These are phyloP conservation scores for Physeter macrocephalus DNA, from an alignment of 2,113 vertebrate species.

Conservation along the genomic window DNA sequence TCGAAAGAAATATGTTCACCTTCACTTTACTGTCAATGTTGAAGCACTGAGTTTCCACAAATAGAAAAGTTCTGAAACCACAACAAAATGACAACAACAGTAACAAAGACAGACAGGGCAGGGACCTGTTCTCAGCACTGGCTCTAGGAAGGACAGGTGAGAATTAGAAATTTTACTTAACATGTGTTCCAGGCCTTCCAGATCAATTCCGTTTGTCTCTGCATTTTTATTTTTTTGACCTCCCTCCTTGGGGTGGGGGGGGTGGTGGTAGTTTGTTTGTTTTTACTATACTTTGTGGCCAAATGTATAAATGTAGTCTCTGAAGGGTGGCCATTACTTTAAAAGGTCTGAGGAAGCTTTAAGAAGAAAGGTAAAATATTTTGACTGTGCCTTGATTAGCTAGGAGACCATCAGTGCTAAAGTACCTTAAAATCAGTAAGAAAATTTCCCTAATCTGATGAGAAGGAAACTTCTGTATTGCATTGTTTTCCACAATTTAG, in stretches of 20 bases:
- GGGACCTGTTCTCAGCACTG: neutral
- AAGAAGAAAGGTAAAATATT: neutral
- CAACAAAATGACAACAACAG: neutral
- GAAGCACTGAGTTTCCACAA: neutral
- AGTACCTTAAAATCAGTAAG: neutral
- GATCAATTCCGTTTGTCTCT: neutral
- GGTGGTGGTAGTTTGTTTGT: neutral
- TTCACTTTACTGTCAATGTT: neutral
- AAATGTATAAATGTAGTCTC: neutral
- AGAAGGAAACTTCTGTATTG: neutral
- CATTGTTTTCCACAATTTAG: neutral
- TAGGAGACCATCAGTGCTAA: neutral
- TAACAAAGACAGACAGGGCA: neutral
- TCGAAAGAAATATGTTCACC: neutral
- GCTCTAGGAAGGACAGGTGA: neutral
- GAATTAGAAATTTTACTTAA: neutral
- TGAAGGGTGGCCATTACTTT: neutral
- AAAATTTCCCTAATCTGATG: neutral
- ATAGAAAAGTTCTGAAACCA: neutral
- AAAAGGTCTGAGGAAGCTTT: neutral
- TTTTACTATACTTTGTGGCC: neutral
- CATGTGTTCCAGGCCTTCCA: neutral
- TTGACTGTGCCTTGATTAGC: neutral
- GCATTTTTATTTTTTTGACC: neutral
- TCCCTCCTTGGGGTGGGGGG: neutral